Percentiles rank a stretch among this genome's conserved stretches.
Evolutionary conservation across 2,113 vertebrate genomes (phyloP).

Genomic region (Scomber scombrus): DNA sequence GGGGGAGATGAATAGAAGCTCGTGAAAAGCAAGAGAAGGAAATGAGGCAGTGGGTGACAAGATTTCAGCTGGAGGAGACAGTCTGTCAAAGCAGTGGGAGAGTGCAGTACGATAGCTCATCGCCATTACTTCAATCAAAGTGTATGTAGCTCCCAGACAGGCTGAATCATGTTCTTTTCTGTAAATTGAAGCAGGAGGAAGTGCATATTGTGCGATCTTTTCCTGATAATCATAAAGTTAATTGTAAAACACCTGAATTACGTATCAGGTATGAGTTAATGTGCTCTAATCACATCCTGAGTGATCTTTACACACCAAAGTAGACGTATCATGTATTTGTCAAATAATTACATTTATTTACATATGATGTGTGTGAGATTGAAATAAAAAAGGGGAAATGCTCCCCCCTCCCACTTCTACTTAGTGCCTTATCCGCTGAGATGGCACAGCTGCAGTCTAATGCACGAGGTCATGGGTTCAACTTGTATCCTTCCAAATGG

Average conservation of each 20-base stretch:
- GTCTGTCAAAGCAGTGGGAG: constrained; percentile 61
- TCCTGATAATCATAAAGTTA: background rate
- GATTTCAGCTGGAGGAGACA: constrained; percentile 70
- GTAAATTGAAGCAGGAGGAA: constrained; percentile 38
- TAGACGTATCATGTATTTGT: too few relatives aligned
- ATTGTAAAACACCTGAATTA: background rate
- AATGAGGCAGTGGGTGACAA: constrained; percentile 70
- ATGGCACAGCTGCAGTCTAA: constrained; percentile 26
- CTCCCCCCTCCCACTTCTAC: constrained; percentile 2
- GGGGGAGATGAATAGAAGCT: constrained; percentile 43
- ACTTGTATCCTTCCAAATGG: constrained; percentile 43
- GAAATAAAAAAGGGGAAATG: constrained; percentile 8
- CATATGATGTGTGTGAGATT: background rate
- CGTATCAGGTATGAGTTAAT: background rate
- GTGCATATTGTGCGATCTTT: background rate
- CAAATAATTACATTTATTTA: too few relatives aligned
- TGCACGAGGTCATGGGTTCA: constrained; percentile 49
- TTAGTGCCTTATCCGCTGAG: constrained; percentile 13
- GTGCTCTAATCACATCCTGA: background rate
- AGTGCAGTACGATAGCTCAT: constrained; percentile 46
- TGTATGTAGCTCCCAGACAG: constrained; percentile 1
- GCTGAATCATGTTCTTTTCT: background rate
- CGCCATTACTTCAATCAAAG: constrained; percentile 28
- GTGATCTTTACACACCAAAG: too few relatives aligned
- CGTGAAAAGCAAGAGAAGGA: constrained; percentile 67